These are phyloP conservation scores for Phocides pigmalion DNA, from an alignment of 1,140 invertebrate genomes.

Conservation along the genomic window DNA sequence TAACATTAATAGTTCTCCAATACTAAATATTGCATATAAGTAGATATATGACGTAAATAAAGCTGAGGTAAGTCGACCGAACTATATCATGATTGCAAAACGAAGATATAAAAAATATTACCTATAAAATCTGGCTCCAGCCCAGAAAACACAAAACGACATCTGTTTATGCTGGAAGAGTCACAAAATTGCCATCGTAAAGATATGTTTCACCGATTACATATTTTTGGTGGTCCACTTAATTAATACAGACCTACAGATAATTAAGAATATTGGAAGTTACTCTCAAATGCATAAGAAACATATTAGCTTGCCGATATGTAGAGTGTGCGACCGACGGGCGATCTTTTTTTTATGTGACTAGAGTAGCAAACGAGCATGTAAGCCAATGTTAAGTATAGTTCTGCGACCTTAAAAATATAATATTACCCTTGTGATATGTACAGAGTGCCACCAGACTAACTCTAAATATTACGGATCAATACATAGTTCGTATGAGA, in stretches of 20 bases:
- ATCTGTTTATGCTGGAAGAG: conserved; percentile 7
- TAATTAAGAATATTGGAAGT: conserved; percentile 13
- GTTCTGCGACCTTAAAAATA: too few species aligned
- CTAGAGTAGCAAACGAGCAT: too few species aligned
- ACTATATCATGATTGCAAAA: conserved; percentile 16
- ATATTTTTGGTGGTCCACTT: conserved; percentile 1
- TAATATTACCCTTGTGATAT: too few species aligned
- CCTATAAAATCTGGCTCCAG: conserved; percentile 17
- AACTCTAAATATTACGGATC: too few species aligned
- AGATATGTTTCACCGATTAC: conserved; percentile 5
- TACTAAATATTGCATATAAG: conserved; percentile 5
- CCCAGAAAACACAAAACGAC: conserved; percentile 18
- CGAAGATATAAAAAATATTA: conserved; percentile 22
- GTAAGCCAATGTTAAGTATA: too few species aligned
- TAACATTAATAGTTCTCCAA: conserved; percentile 4
- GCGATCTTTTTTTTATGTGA: too few species aligned
- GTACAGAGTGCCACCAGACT: too few species aligned
- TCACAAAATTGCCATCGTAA: conserved; percentile 10
- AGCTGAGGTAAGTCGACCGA: neutral
- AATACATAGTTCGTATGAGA: too few species aligned
- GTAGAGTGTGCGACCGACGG: too few species aligned
- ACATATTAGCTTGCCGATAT: too few species aligned
- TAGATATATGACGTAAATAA: neutral
- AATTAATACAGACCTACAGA: conserved; percentile 10
- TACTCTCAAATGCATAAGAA: neutral